These are phyloP conservation scores for Campoplex capitator DNA, from an alignment of 2,888 invertebrate species.

Conservation along the genomic window DNA sequence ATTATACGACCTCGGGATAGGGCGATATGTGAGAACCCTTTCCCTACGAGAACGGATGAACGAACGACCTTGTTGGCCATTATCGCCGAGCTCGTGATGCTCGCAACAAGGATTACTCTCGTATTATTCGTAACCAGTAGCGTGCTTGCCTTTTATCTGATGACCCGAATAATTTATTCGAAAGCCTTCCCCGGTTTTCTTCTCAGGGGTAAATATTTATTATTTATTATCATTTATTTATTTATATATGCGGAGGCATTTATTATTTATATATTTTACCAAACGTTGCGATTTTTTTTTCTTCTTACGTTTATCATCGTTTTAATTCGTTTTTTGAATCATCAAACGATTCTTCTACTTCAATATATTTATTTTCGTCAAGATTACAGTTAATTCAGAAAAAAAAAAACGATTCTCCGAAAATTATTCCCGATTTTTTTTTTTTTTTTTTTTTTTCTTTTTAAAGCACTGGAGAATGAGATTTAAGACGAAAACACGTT, in stretches of 20 bases:
- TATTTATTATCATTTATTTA: slow-evolving; percentile 12
- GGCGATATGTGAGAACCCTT: slow-evolving; percentile 67
- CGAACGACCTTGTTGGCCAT: slow-evolving; percentile 64
- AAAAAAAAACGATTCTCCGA: too few relatives aligned
- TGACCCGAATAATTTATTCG: slow-evolving; percentile 71
- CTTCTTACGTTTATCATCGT: neutral
- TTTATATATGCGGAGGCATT: slow-evolving; percentile 23
- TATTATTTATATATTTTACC: slow-evolving; percentile 50
- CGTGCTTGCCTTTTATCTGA: slow-evolving; percentile 71
- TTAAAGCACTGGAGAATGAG: too few relatives aligned
- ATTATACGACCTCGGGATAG: slow-evolving; percentile 57
- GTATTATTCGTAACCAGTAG: slow-evolving; percentile 70
- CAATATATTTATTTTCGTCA: slow-evolving; percentile 46
- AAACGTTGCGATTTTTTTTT: neutral
- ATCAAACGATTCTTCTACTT: slow-evolving; percentile 37
- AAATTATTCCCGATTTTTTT: too few relatives aligned
- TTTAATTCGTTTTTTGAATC: neutral
- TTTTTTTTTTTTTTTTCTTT: too few relatives aligned
- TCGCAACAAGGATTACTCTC: slow-evolving; percentile 71
- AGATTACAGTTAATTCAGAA: too few relatives aligned
- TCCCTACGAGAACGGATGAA: slow-evolving; percentile 62
- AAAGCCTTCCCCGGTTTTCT: slow-evolving; percentile 70
- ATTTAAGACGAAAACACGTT: too few relatives aligned
- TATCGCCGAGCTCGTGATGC: slow-evolving; percentile 61
- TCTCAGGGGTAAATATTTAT: slow-evolving; percentile 71